Evolutionary conservation across 2,888 invertebrate species (phyloP), one percentile per base, ranked within the genome.

Genomic region (Drosophila affinis): DNA sequence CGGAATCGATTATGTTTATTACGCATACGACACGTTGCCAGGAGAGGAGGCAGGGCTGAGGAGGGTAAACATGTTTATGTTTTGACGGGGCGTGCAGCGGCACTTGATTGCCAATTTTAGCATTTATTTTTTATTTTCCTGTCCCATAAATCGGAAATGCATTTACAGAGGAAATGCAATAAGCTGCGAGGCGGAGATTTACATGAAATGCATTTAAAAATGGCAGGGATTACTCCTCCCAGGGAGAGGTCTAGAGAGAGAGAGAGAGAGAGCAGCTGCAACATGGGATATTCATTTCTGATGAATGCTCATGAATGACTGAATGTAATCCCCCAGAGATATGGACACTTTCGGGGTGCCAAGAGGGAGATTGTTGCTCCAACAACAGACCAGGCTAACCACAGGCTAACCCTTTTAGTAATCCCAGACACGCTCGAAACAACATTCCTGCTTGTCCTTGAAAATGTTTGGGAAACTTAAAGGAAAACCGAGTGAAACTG

Each of bases 351-450:
- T 39, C 5, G 6, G 39, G 3, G 39, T 39, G 7, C 12, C 2
- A 39, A 2, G 14, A 2, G 14, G 39, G 2, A 14, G 5, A 4
- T n/a, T n/a, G n/a, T n/a, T n/a, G n/a, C n/a, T n/a, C n/a, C n/a
- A n/a, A n/a, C n/a, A n/a, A n/a, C n/a, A n/a, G n/a, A 2, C 14
- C 6, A 39, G 39, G 6, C 6, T 14, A 39, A 1, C 39, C 14
- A 39, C 14, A 39, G 14, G 21, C 0, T 3, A 39, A 75, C 76
- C 81, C 79, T 75, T 81, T 79, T 81, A 78, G 78, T 79, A 79
- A 79, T 81, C 71, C 75, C 65, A 76, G 78, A 79, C 81, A 64
- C 71, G 47, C 71, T 68, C 60, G 62, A 81, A 67, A 80, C 10
- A n/a, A 3, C 39, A n/a, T 14, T 74, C 72, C 75, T 51, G 48